Percentiles rank a stretch among this genome's conserved stretches.
Conservation (phyloP, 1,140 invertebrate genomes). For the Solenopsis invicta region DNA sequence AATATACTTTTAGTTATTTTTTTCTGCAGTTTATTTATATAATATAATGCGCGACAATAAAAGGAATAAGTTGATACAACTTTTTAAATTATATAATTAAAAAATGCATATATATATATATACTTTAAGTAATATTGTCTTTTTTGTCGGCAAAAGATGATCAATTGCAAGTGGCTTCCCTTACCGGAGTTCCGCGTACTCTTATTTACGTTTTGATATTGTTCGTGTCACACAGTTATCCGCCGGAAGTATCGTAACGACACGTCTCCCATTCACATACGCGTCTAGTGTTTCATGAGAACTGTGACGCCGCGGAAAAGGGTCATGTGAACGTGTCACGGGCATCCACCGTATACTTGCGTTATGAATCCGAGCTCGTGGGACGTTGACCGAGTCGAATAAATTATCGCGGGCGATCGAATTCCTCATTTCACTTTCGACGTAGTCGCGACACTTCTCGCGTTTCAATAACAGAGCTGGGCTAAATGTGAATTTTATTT, state of each 20-base stretch:
- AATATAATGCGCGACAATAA: neutral
- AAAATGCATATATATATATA: neutral
- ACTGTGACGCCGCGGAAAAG: constrained; percentile 86
- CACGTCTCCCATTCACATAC: constrained; percentile 84
- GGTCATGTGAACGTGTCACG: constrained; percentile 86
- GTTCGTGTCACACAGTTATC: constrained; percentile 80
- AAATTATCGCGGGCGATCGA: constrained; percentile 49
- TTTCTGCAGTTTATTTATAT: neutral
- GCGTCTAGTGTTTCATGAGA: constrained; percentile 85
- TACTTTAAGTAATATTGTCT: constrained; percentile 14
- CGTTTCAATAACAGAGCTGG: constrained; percentile 33
- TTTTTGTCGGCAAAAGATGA: constrained; percentile 24
- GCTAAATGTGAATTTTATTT: constrained; percentile 20
- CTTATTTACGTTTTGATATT: constrained; percentile 73
- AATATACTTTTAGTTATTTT: neutral
- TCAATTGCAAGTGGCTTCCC: constrained; percentile 12
- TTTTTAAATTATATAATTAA: constrained; percentile 2
- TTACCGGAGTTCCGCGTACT: constrained; percentile 53
- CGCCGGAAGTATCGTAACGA: constrained; percentile 86
- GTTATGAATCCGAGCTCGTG: constrained; percentile 82
- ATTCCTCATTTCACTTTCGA: constrained; percentile 61
- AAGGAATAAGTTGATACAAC: neutral
- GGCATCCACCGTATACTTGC: constrained; percentile 82
- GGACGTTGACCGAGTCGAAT: constrained; percentile 82
- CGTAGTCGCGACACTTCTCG: constrained; percentile 14